Base-by-base conservation (phyloP, 2,888 invertebrate species). In the Latrodectus elegans region DNA sequence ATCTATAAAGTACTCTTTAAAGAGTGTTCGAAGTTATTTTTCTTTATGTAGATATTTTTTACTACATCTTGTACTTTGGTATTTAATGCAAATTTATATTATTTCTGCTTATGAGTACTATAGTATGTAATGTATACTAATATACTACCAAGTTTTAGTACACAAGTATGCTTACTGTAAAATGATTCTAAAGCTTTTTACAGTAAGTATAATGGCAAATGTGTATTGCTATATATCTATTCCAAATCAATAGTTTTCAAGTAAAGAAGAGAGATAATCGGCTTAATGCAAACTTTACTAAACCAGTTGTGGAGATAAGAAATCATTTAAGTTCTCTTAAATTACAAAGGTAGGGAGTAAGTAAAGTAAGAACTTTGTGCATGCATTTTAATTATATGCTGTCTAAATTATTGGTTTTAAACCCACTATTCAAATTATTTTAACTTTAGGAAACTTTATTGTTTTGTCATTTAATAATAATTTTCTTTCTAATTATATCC, bases 301-400 rank as follows among this genome's bases (percentile, higher is more conserved):
- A 88, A 74, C 88, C 88, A 55, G 74, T 78, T 52, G 88, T 79
- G 77, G 82, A 88, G 70, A 72, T 88, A 60, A 77, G 88, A 51
- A 78, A 88, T 74, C 67, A 88, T 22, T 77, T 83, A 79, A 74
- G 76, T 60, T 73, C 82, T 64, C 53, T 72, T 22, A 82, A 71
- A 74, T 78, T 51, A 88, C 55, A 78, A 77, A 88, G 88, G 88
- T 88, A 88, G 74, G 68, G 53, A 70, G 49, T 76, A 38, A 49
- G 15, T 22, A 17, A 15, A 14, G 64, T 38, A 70, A 11, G 51
- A 53, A 22, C 22, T 22, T 55, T 76, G 52, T 75, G 79, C 80
- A 85, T 85, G 85, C 75, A 79, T 85, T 79, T 74, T 73, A 71
- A 60, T 76, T 71, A 71, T n/a, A 22, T 65, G 17, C 14, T 55